Conservation (phyloP, 2,888 invertebrate genomes). For the Auanema sp. region DNA sequence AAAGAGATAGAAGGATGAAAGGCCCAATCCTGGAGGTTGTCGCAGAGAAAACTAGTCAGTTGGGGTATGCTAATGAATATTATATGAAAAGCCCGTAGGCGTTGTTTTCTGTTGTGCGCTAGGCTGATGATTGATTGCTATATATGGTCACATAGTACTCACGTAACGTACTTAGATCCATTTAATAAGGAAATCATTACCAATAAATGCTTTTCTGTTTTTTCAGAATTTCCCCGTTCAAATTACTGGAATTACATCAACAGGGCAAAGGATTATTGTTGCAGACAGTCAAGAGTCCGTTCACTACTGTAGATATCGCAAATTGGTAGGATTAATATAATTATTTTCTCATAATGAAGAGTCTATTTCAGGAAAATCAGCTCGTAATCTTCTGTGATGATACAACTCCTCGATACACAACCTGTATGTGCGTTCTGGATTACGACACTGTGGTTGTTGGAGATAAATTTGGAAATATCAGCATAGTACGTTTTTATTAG, state of each 20-base stretch:
- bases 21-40: too few species aligned
- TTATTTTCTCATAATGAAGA: neutral
- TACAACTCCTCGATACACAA: conserved; percentile 93
- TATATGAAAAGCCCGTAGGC: too few species aligned
- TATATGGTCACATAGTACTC: too few species aligned
- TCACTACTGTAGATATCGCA: conserved; percentile 83
- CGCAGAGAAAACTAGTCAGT: too few species aligned
- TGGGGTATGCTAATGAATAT: too few species aligned
- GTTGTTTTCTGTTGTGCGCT: too few species aligned
- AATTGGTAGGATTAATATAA: conserved; percentile 40
- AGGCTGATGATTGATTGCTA: too few species aligned
- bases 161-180: too few species aligned
- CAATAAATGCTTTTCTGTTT: conserved; percentile 3
- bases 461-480: conserved; percentile 96
- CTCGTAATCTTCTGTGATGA: conserved; percentile 97
- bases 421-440: conserved; percentile 86
- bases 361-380: conserved; percentile 79
- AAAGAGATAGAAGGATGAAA: too few species aligned
- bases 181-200: neutral
- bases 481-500: conserved; percentile 73
- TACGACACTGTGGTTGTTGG: conserved; percentile 93
- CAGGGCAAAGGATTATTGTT: conserved; percentile 90
- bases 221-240: conserved; percentile 88
- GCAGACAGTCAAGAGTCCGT: conserved; percentile 95
- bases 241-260: conserved; percentile 87